Evolutionary conservation across 2,797 vertebrate species (phyloP), one percentile per base, ranked within the genome.

Genomic region (Graptemys geographica): DNA sequence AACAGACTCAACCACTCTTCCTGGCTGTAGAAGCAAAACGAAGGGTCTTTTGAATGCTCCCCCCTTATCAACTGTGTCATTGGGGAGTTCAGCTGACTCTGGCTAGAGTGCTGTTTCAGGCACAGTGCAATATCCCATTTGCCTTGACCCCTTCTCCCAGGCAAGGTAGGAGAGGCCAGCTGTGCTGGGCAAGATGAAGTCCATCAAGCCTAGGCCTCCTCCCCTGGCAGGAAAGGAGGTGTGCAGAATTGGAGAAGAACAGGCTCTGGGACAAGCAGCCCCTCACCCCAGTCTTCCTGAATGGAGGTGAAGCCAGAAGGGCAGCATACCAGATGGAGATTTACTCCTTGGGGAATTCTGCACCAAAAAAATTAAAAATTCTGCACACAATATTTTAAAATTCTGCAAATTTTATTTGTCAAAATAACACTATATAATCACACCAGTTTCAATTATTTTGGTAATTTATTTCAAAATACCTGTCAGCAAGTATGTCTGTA

Each of bases 181-280:
- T 41, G n/a, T 41, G 37, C 5, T 37, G 19, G 69, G n/a, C 8
- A 21, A 72, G n/a, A 72, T 41, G 69, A 72, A 72, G 21, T 41
- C 21, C 62, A 69, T 11, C 18, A 41, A 18, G 5, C 8, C 19
- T 25, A 41, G 21, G 21, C 3, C 9, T 4, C n/a, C 8, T 94
- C 62, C 55, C 25, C 33, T 4, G 27, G 72, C 27, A 49, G 12
- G 5, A 41, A 74, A 86, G 86, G 74, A 56, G 31, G 87, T 90
- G 25, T 52, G n/a, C 72, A 56, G 28, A 95, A 81, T 87, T 89
- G 90, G 74, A 80, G 87, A 78, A 33, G 72, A 74, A 12, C 53
- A 88, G 94, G 88, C 90, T 94, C 79, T 88, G 59, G 79, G 88
- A 78, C 51, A 47, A 88, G 76, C 88, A 96, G 92, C 88, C 59